These are phyloP conservation scores for Dasypogon diadema DNA, from an alignment of 2,888 invertebrate genomes.

Conservation along the genomic window DNA sequence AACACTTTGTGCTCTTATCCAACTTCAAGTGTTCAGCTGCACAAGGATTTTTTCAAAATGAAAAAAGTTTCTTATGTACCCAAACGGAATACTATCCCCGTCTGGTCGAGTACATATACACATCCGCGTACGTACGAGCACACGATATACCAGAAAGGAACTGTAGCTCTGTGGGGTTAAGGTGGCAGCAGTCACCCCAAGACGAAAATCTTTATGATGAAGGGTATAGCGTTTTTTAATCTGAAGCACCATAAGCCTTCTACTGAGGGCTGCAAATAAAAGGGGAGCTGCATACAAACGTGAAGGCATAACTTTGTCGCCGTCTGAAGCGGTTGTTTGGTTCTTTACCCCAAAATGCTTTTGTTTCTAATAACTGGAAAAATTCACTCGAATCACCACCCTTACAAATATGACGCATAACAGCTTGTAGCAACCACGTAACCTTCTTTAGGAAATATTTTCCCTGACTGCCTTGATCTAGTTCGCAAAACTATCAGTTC, in stretches of 20 bases:
- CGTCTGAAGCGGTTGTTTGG: slow-evolving; percentile 35
- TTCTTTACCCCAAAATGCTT: slow-evolving; percentile 14
- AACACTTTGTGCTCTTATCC: slow-evolving; percentile 50
- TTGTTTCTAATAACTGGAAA: too few relatives aligned
- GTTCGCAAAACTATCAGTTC: too few relatives aligned
- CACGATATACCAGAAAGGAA: neutral
- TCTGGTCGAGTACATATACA: slow-evolving; percentile 31
- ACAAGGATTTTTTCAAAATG: slow-evolving; percentile 48
- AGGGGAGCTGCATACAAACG: slow-evolving; percentile 17
- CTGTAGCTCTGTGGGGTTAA: slow-evolving; percentile 11
- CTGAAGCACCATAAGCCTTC: slow-evolving; percentile 24
- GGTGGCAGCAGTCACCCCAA: slow-evolving; percentile 28
- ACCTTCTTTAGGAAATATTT: too few relatives aligned
- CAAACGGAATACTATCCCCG: slow-evolving; percentile 6
- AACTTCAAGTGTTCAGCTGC: slow-evolving; percentile 46
- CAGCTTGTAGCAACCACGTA: too few relatives aligned
- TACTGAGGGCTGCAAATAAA: slow-evolving; percentile 18
- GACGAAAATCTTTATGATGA: slow-evolving; percentile 23
- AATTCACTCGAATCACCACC: too few relatives aligned
- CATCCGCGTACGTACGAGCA: neutral
- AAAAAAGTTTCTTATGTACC: slow-evolving; percentile 49
- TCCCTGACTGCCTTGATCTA: too few relatives aligned
- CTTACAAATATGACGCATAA: too few relatives aligned
- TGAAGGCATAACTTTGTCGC: slow-evolving; percentile 13
- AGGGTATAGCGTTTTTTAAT: neutral